Base-by-base conservation (phyloP, 2,888 invertebrate species). In the Habrosyne pyritoides region DNA sequence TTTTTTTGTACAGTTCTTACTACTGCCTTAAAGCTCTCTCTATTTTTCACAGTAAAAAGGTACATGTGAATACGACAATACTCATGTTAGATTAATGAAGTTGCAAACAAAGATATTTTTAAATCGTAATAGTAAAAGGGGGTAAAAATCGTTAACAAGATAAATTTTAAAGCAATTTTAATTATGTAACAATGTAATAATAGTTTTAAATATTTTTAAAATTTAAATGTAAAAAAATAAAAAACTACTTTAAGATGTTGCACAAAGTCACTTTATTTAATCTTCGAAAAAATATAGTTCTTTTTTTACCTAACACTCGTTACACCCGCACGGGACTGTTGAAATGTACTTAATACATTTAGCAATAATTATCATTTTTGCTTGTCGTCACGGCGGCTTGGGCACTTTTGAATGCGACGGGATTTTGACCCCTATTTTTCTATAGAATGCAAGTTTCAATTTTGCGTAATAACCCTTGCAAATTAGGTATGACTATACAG, bases 231-330 rank as follows among this genome's bases (percentile, higher is more conserved):
- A 49, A 26, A 49, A 33, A 33, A 28, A 33, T n/a, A 5, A 33
- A 33, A 49, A 49, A 42, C 12, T 26, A 49, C n/a, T 24, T 14
- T 49, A 24, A 26, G 26, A 24, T 24, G n/a, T 26, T 49, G 48
- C 48, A 49, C 48, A 49, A 47, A 49, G 48, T 49, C 48, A 24
- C 14, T 24, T 14, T 49, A 10, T 49, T 48, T 6, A 21, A 5
- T 14, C 6, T 24, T 21, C 1, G 7, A 47, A 48, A 50, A 18
- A 28, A 47, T 33, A 33, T 53, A 30, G 28, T 21, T 47, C 22
- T 52, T 28, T 36, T 52, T 53, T 36, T 42, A 30, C 18, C 8
- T 49, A 46, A 54, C 50, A 54, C 54, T 54, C 50, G 54, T 54
- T 54, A 50, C 14, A 26, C n/a, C 42, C 18, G 54, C 54, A 54